phyloP scores from a whole-genome alignment of 2,888 invertebrate species.

The Podabrus alpinus region DNA sequence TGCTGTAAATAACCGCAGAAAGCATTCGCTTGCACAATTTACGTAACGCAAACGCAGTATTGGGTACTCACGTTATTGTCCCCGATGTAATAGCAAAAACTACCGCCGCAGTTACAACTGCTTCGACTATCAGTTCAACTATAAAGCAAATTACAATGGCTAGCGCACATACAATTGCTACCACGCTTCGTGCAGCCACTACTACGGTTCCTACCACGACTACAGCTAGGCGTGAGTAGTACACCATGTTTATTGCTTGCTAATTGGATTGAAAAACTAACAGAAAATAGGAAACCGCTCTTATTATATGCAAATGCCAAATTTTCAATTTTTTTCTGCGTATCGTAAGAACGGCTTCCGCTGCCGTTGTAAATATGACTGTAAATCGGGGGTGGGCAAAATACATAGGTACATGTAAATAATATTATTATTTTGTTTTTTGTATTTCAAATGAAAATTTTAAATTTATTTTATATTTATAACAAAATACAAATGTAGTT shows the following conservation, averaged over 20 bases:
- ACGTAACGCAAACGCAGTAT: conserved; percentile 73
- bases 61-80: conserved; percentile 65
- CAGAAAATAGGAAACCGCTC: conserved; percentile 37
- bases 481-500: too few relatives aligned
- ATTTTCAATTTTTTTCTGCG: too few relatives aligned
- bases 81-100: conserved; percentile 59
- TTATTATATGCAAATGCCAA: not conserved
- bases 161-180: conserved; percentile 46
- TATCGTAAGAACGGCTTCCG: not conserved
- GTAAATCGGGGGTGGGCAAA: too few relatives aligned
- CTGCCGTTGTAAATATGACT: not conserved
- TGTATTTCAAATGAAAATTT: too few relatives aligned
- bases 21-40: conserved; percentile 74
- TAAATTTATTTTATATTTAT: too few relatives aligned
- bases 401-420: too few relatives aligned
- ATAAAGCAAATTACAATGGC: conserved; percentile 52
- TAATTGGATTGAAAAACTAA: conserved; percentile 45
- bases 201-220: conserved; percentile 49
- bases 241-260: not conserved
- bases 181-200: conserved; percentile 42
- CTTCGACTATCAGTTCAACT: conserved; percentile 47
- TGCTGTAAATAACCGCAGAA: conserved; percentile 49
- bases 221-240: conserved; percentile 59
- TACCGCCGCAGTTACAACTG: conserved; percentile 57
- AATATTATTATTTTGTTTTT: too few relatives aligned